Base-by-base conservation (phyloP, 2,113 vertebrate species). In the Climacteris rufus region DNA sequence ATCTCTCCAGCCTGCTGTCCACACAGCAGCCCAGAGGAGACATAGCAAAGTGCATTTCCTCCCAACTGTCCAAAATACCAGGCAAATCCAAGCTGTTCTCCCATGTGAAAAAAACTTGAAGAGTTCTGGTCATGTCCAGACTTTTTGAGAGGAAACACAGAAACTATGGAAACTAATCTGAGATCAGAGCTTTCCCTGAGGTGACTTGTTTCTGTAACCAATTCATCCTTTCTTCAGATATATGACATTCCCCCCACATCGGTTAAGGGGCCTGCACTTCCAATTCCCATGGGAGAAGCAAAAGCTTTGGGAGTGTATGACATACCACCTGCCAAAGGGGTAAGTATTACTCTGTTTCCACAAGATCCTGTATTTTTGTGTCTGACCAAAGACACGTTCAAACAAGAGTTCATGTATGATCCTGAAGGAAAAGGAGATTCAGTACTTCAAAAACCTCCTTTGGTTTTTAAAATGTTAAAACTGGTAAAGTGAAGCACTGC, bases 221-320 rank as follows among this genome's bases (percentile, higher is more conserved):
- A 0, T 52, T 56, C 90, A 23, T 96, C 96, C 87, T 96, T 89
- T 83, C 79, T 91, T 49, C 96, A 99, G 99, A 98, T 99, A n/a
- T 99, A 99, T 12, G 99, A 99, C 89, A 97, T 99, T 77, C 99
- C 99, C 33, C 98, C 98, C 6, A 96, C 98, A 47, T 98, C 98
- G 2, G 83, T 97, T 93, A 98, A 97, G 82, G 98, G 97, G 23
- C 84, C 97, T 31, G 37, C 61, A 28, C 97, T 97, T 94, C 91
- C 97, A 9, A 90, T 94, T 91, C 97, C 98, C 24, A 69, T 96
- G 42, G 96, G 91, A 87, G 98, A 98, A 27, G 96, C 95, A 68
- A 98, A 97, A 87, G 88, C 97, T 89, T 98, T 99, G 91, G 99
- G 98, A 60, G 94, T 99, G 22, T 99, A 99, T 52, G 99, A 99